Conservation (phyloP, 2,797 vertebrate species). For the Phoebastria nigripes region DNA sequence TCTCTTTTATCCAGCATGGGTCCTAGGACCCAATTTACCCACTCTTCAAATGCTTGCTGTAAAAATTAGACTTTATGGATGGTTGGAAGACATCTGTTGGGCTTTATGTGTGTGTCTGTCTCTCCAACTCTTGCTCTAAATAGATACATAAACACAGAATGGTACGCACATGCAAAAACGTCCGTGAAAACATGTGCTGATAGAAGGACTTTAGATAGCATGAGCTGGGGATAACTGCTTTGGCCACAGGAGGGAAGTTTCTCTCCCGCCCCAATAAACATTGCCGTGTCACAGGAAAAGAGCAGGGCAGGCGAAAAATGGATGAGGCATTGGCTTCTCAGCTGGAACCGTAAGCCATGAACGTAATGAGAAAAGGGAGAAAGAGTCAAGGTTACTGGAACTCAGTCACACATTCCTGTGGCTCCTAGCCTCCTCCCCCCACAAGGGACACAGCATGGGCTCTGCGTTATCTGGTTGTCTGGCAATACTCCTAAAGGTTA, state of each 20-base stretch:
- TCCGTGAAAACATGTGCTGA: not conserved
- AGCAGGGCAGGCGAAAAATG: not conserved
- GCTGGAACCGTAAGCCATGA: not conserved
- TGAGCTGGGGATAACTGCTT: not conserved
- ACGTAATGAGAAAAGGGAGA: not conserved
- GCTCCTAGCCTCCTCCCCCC: slow-evolving; percentile 57
- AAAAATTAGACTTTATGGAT: not conserved
- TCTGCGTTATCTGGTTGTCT: not conserved
- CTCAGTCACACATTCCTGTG: slow-evolving; percentile 63
- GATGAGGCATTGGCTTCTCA: not conserved
- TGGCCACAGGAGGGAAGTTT: not conserved
- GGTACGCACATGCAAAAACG: not conserved
- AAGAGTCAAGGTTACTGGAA: slow-evolving; percentile 78
- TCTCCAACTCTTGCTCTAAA: not conserved
- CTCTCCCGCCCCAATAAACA: not conserved
- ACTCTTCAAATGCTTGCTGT: not conserved
- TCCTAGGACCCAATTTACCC: not conserved
- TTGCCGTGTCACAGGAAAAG: not conserved
- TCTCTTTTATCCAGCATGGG: not conserved
- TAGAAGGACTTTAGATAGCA: not conserved
- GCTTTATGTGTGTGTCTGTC: not conserved
- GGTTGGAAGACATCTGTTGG: not conserved
- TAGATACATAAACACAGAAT: not conserved
- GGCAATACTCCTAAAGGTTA: not conserved
- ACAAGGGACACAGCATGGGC: not conserved